A percentile compares a stretch with the other conserved stretches of the same genome.
Evolutionary conservation across 2,888 invertebrate genomes (phyloP).

Genomic region (Eudasyphora cyanicolor): DNA sequence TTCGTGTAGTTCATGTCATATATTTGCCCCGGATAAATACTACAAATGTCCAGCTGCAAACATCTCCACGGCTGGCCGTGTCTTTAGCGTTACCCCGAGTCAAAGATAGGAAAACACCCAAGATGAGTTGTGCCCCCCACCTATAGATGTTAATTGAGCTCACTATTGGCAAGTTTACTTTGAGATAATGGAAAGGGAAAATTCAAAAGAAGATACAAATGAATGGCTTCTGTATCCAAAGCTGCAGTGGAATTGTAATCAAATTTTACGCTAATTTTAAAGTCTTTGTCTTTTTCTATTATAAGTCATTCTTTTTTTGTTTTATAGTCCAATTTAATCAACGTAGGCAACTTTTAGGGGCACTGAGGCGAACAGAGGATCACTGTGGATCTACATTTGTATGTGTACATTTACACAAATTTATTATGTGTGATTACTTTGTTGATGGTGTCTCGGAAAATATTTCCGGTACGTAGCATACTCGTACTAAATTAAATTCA

Average conservation of each 20-base stretch:
- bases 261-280: neutral
- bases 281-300: neutral
- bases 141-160: neutral
- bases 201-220: neutral
- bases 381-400: neutral
- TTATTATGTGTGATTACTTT: neutral
- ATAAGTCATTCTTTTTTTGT: neutral
- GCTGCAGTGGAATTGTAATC: neutral
- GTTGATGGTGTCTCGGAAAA: too few species aligned
- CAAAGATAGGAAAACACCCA: neutral
- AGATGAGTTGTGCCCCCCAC: neutral
- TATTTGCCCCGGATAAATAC: neutral
- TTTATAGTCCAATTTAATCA: neutral
- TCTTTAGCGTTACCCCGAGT: neutral
- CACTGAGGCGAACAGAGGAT: too few species aligned
- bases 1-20: neutral
- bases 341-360: conserved; percentile 31
- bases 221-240: too few species aligned
- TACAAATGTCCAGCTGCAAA: neutral
- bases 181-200: neutral
- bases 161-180: too few species aligned
- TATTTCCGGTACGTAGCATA: too few species aligned
- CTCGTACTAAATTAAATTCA: too few species aligned
- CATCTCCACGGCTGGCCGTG: neutral
- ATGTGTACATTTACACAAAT: neutral